Percentiles rank a stretch among this genome's conserved stretches.
Conservation (phyloP, 2,113 vertebrate species). For the Tauraco erythrolophus region DNA sequence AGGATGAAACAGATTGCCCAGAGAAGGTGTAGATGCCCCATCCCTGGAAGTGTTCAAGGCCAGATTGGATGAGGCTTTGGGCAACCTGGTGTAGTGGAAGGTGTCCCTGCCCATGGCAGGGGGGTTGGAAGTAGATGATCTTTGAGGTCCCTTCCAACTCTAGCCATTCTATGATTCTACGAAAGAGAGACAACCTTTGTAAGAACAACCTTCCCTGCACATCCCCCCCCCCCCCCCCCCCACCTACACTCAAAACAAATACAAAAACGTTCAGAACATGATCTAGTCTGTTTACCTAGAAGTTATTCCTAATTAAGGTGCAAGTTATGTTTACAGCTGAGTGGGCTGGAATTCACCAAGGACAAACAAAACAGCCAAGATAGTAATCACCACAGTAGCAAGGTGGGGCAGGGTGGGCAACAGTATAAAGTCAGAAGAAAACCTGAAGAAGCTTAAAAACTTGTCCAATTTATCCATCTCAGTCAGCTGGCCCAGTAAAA, state of each 20-base stretch:
- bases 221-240: no score
- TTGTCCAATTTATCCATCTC: not conserved
- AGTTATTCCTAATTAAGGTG: not conserved
- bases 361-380: not conserved
- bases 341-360: not conserved
- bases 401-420: not conserved
- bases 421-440: not conserved
- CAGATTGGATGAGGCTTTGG: no score
- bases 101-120: no score
- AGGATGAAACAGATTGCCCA: no score
- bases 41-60: no score
- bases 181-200: not conserved
- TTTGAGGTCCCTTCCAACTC: no score
- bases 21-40: no score
- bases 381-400: not conserved
- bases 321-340: not conserved
- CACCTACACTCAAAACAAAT: no score
- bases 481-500: not conserved
- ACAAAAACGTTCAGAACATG: not conserved
- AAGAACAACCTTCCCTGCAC: no score
- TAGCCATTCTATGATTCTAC: no score
- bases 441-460: not conserved
- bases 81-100: no score
- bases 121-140: no score
- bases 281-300: not conserved